Evolutionary conservation across 2,888 invertebrate genomes (phyloP).

Genomic region (Synanthedon andrenaeformis): DNA sequence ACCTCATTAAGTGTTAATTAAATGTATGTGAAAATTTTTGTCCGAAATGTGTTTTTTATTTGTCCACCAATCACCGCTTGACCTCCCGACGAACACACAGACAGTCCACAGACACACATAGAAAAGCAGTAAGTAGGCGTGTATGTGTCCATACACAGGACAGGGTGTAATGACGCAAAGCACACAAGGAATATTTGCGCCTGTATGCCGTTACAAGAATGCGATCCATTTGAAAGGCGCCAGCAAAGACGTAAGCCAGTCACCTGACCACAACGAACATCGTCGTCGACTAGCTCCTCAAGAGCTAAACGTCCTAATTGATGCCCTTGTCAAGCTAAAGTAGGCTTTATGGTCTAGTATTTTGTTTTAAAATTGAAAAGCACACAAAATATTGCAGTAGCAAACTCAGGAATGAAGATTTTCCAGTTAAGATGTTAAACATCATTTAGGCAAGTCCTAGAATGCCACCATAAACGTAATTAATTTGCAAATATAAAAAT

Average conservation of each 20-base stretch:
- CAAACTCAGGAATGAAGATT: conserved; percentile 25
- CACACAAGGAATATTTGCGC: conserved; percentile 26
- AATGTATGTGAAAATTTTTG: conserved; percentile 27
- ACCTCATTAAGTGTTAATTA: conserved; percentile 25
- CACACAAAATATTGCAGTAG: background rate
- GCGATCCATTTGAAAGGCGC: conserved; percentile 50
- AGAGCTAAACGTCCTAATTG: conserved; percentile 11
- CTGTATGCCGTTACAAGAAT: conserved; percentile 30
- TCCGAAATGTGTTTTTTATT: conserved; percentile 12
- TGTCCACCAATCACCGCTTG: conserved; percentile 43
- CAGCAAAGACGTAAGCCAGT: conserved; percentile 43
- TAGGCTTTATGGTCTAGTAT: background rate
- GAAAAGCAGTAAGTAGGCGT: conserved; percentile 35
- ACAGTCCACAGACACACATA: conserved; percentile 24
- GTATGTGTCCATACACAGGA: conserved; percentile 41
- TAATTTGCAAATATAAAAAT: no score
- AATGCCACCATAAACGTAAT: no score
- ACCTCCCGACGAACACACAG: conserved; percentile 45
- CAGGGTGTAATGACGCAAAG: conserved; percentile 27
- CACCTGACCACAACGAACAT: conserved; percentile 36
- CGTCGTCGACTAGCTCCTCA: conserved; percentile 11
- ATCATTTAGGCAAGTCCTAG: conserved; percentile 8
- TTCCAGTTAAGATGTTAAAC: conserved; percentile 27
- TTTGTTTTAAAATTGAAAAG: background rate
- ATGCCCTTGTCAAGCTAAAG: background rate